Conservation (phyloP, 2,113 vertebrate species). For the Thalassarche chlororhynchos region DNA sequence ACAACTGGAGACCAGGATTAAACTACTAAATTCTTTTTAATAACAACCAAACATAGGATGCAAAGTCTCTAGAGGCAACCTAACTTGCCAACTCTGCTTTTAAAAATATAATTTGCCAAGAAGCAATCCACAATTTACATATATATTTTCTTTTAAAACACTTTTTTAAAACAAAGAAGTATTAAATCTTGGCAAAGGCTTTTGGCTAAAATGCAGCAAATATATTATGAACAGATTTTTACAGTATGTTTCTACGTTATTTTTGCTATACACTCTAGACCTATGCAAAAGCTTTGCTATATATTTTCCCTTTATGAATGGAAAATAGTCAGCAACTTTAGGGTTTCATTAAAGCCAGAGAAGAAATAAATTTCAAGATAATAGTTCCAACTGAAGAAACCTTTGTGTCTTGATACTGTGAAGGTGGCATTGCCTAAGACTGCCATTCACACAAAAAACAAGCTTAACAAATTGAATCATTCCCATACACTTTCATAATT, state of each 20-base stretch:
- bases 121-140: neutral
- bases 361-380: neutral
- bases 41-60: neutral
- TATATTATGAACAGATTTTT: constrained; percentile 23
- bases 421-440: neutral
- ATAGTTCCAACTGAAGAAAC: neutral
- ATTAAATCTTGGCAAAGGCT: neutral
- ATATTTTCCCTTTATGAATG: neutral
- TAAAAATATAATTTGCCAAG: neutral
- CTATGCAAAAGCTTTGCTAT: neutral
- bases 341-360: neutral
- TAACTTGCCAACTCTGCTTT: neutral
- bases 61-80: neutral
- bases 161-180: neutral
- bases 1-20: neutral
- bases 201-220: neutral
- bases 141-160: constrained; percentile 2
- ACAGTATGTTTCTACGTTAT: neutral
- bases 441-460: neutral
- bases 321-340: constrained; percentile 1
- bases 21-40: neutral
- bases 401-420: neutral
- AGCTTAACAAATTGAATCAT: neutral
- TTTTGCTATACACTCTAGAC: neutral
- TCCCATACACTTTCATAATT: neutral